Evolutionary conservation across 2,888 invertebrate species (phyloP).

Genomic region (Caenorhabditis panamensis): DNA sequence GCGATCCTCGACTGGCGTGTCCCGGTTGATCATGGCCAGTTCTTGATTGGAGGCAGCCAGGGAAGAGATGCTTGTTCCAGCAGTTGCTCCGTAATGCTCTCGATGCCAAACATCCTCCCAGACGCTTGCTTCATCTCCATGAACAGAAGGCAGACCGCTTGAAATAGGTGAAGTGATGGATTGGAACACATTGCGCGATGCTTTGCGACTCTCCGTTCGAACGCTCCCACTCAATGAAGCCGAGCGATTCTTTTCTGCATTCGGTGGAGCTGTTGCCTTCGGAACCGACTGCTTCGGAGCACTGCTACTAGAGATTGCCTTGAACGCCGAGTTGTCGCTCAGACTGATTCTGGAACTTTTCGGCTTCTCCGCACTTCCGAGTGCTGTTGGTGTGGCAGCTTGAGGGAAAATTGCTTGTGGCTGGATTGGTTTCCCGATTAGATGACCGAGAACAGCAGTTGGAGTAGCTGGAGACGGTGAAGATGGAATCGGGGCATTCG

Average conservation of each 20-base stretch:
- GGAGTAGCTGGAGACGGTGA: conserved; percentile 42
- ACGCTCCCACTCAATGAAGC: conserved; percentile 21
- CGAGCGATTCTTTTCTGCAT: conserved; percentile 10
- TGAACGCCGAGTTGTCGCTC: conserved; percentile 59
- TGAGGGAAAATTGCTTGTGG: conserved; percentile 58
- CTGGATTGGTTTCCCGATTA: conserved; percentile 57
- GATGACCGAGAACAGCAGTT: conserved; percentile 38
- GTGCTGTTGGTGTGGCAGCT: conserved; percentile 39
- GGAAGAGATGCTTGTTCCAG: conserved; percentile 42
- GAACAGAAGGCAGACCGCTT: conserved; percentile 29
- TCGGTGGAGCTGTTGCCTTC: conserved; percentile 50
- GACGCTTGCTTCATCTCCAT: conserved; percentile 12
- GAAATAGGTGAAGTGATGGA: conserved; percentile 43
- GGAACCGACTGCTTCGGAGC: conserved; percentile 44
- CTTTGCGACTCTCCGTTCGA: conserved; percentile 8
- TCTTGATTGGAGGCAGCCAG: conserved; percentile 48
- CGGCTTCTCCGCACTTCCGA: conserved; percentile 60
- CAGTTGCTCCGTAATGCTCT: conserved; percentile 34
- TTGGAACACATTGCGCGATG: conserved; percentile 21
- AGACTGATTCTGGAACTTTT: conserved; percentile 57
- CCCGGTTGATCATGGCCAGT: conserved; percentile 45
- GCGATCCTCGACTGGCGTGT: conserved; percentile 25
- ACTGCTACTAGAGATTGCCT: conserved; percentile 13
- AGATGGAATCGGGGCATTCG: conserved; percentile 19
- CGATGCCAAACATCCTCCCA: conserved; percentile 31